These are phyloP conservation scores for Molanna angustata DNA, from an alignment of 2,888 invertebrate species.

Conservation along the genomic window DNA sequence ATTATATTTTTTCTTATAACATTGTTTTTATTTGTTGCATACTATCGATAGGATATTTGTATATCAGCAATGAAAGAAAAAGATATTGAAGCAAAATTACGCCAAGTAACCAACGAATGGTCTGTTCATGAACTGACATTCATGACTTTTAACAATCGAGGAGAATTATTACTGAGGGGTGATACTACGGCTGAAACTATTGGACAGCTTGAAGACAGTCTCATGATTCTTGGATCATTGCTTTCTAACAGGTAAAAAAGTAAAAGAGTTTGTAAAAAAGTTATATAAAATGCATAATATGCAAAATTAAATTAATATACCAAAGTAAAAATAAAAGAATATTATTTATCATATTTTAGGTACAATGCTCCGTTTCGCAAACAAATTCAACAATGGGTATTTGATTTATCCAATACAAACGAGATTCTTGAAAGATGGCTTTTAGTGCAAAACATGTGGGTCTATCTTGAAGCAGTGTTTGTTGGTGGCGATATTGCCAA, in stretches of 20 bases:
- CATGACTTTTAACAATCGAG: constrained; percentile 92
- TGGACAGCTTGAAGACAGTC: constrained; percentile 89
- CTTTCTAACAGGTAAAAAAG: constrained; percentile 78
- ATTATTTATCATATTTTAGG: constrained; percentile 43
- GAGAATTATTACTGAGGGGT: constrained; percentile 85
- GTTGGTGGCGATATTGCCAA: constrained; percentile 99
- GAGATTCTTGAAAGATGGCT: constrained; percentile 96
- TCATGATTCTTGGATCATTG: constrained; percentile 94
- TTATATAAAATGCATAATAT: too few relatives aligned
- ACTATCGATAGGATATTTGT: constrained; percentile 91
- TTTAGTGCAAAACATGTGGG: constrained; percentile 97
- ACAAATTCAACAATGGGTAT: constrained; percentile 94
- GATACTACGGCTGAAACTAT: constrained; percentile 96
- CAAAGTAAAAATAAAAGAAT: constrained; percentile 5
- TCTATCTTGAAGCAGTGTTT: constrained; percentile 95
- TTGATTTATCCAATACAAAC: constrained; percentile 91
- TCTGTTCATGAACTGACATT: constrained; percentile 89
- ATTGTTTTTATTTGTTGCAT: too few relatives aligned
- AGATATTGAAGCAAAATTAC: constrained; percentile 93
- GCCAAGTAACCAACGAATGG: constrained; percentile 96
- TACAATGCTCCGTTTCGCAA: constrained; percentile 97
- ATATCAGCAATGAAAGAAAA: constrained; percentile 98
- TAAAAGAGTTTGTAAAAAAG: too few relatives aligned
- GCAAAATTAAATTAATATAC: constrained; percentile 5
- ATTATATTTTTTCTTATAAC: too few relatives aligned